Base-by-base conservation (phyloP, 2,113 vertebrate genomes). In the Telmatochromis brachygnathus region DNA sequence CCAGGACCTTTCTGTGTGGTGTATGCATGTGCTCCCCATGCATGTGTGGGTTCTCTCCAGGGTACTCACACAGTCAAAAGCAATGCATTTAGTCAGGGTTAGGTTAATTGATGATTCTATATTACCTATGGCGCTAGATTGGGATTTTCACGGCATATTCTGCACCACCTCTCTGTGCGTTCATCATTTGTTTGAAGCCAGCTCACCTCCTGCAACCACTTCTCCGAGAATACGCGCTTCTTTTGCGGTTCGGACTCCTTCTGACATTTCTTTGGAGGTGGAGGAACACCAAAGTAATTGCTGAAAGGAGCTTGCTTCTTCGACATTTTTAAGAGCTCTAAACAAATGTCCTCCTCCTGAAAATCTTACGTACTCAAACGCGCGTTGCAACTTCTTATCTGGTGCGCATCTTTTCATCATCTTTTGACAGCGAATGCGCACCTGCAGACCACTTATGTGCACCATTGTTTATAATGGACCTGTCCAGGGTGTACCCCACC, bases 141-240 rank as follows among this genome's bases (percentile, higher is more conserved):
- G 28, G 28, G 28, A 30, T 30, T 30, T 30, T 30, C 28, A 30
- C 5, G 28, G 28, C 28, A 30, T 2, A 30, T 30, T 30, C 28
- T 30, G 28, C 28, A 28, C 5, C 28, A 28, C 0, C 0, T 45
- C 13, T 15, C 42, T 45, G 42, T 4, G 6, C 6, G 2, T 45
- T 47, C 42, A 47, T 47, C 13, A 4, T 47, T 47, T 47, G 42
- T 47, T 47, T 47, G 42, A 47, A 47, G 42, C 6, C 45, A 47
- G 45, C 0, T 47, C 3, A 47, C 45, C 6, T 15, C 14, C 1
- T 47, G 14, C 14, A 2, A 7, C 0, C 45, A 47, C 45, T 47
- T 7, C 1, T 47, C 45, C 2, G 45, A 47, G 45, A 47, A 47
- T 47, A 56, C 0, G 1, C 7, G 1, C 13, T 58, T 58, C 26